Evolutionary conservation across 2,888 invertebrate species (phyloP), one percentile per base, ranked within the genome.

Genomic region (Apotomis betuletana): DNA sequence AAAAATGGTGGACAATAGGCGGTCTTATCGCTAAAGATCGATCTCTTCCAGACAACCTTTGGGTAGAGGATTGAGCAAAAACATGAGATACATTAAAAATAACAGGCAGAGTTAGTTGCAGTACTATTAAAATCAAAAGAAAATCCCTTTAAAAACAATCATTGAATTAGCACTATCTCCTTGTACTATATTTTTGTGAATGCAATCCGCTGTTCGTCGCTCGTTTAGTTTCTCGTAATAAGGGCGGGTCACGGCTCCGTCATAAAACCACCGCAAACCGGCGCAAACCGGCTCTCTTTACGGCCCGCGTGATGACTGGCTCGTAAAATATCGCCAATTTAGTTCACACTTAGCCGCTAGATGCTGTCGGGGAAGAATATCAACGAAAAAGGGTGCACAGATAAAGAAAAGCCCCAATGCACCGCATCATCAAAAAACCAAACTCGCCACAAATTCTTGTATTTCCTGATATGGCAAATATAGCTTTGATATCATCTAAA

Each of bases 301-400:
- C 88, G 85, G 82, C 82, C 77, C 77, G 54, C 76, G 88, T 89
- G 89, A 91, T 89, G 89, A 85, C 86, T 78, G 73, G 76, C 78
- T 88, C 91, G 88, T 92, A 91, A 92, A 92, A 89, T 90, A 91
- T 91, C 89, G 83, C 87, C 90, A 90, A 91, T 92, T 88, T 88
- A 89, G 88, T 89, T 87, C 87, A 85, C 90, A 88, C 88, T 89
- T 85, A 85, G 88, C 83, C 76, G 75, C 75, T 75, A 79, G 79
- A 81, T 81, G 75, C 75, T 67, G 62, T 68, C 59, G 57, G 27
- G 41, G 10, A 36, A 57, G 65, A 65, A 65, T 57, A 65, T 57
- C 55, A 46, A 57, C 46, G 44, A 36, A 57, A 46, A 49, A 49
- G 0, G 1, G 9, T 49, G 49, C 9, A 6, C 49, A 49, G 49